Conservation (phyloP, 2,888 invertebrate species). For the Cryptophagus acutangulus region DNA sequence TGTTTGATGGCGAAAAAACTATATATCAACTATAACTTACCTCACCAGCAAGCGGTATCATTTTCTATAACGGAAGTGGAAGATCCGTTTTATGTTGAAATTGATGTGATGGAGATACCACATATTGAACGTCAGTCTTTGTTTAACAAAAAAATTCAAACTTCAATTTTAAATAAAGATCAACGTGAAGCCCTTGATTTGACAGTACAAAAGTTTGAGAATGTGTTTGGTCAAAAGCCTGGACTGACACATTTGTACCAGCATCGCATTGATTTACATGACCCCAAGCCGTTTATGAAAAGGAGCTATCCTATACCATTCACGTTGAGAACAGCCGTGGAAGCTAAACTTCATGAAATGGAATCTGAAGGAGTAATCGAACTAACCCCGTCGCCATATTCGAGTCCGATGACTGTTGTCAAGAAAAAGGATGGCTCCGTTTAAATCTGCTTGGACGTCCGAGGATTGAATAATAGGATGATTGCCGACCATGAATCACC, state of each 20-base stretch:
- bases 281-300: background rate
- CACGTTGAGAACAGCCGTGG: background rate
- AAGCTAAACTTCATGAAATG: background rate
- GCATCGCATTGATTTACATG: background rate
- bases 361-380: background rate
- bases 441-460: background rate
- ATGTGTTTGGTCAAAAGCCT: background rate
- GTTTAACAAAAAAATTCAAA: too few relatives aligned
- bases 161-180: too few relatives aligned
- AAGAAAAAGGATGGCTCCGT: conserved; percentile 8
- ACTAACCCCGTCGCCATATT: background rate
- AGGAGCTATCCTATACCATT: background rate
- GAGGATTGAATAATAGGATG: background rate
- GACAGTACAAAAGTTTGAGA: background rate
- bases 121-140: too few relatives aligned
- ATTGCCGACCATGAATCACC: background rate
- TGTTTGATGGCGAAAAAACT: too few relatives aligned
- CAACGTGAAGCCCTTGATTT: background rate
- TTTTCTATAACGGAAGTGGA: too few relatives aligned
- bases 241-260: background rate
- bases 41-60: too few relatives aligned
- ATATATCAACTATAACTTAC: too few relatives aligned
- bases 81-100: too few relatives aligned
- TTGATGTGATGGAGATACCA: too few relatives aligned
- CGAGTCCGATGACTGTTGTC: conserved; percentile 9